Evolutionary conservation across 2,888 invertebrate genomes (phyloP), one percentile per base, ranked within the genome.

Genomic region (Spatulosminthurus flaviceps): DNA sequence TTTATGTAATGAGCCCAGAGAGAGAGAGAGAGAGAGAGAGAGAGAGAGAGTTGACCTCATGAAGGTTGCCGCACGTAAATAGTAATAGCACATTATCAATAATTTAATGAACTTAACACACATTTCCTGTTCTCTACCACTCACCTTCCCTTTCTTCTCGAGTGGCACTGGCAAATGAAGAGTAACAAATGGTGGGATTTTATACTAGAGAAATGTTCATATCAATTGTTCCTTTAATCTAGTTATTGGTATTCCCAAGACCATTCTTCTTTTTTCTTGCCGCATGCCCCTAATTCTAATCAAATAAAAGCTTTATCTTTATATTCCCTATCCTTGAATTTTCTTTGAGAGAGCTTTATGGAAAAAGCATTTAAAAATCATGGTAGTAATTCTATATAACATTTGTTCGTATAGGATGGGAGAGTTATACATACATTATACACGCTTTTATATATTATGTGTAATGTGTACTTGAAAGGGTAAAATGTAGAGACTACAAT

Each of bases 1-100:
- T 51, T 51, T 51, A n/a, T 51, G 51, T n/a, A 51, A 13, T 16
- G 51, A 51, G 51, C 16, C 64, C 21, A 24, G 22, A 64, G 21
- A n/a, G n/a, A n/a, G n/a, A n/a, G n/a, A n/a, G n/a, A n/a, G n/a
- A n/a, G n/a, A n/a, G n/a, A n/a, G n/a, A n/a, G n/a, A n/a, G n/a
- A n/a, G n/a, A n/a, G n/a, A n/a, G n/a, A 64, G 13, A 64, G 64
- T 24, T 64, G 64, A 64, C 64, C 64, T 64, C 64, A 64, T 64
- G 64, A 64, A 64, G 64, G 64, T 13, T 64, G 64, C 22, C 26
- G 13, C 11, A 11, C 51, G n/a, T 64, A 22, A 64, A 64, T 64
- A 64, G n/a, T n/a, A n/a, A 64, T 64, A 64, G 11, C 7, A 64
- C 64, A 22, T 64, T 22, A 64, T 22, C 64, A 22, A 22, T 64